Conservation (phyloP, 2,113 vertebrate genomes). For the Setophaga petechia region DNA sequence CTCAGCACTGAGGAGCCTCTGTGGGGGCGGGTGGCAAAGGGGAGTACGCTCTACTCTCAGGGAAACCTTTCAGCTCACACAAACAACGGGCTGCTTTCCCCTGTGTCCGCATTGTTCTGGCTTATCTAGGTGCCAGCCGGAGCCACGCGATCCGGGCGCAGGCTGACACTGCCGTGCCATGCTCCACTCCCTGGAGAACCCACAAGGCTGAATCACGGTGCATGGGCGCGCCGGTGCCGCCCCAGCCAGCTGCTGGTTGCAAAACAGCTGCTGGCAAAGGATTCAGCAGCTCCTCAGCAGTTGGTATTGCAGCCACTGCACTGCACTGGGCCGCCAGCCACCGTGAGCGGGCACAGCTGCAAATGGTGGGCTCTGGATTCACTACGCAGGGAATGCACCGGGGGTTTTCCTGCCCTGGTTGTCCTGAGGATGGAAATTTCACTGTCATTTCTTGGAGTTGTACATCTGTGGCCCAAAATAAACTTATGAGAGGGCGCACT, state of each 20-base stretch:
- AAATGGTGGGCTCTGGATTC: fast-evolving
- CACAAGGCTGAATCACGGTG: not conserved
- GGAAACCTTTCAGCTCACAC: not conserved
- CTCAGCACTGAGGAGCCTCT: constrained; percentile 2
- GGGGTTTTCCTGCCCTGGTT: not conserved
- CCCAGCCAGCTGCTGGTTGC: not conserved
- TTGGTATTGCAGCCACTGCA: fast-evolving
- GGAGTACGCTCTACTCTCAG: not conserved
- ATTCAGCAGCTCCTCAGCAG: not conserved
- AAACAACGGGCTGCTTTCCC: constrained; percentile 10
- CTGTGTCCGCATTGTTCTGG: not conserved
- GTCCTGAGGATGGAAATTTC: not conserved
- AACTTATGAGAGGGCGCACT: not conserved
- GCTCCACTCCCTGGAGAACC: not conserved
- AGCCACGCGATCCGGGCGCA: fast-evolving
- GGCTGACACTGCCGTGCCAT: not conserved
- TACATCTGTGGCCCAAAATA: not conserved
- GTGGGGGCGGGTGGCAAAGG: not conserved
- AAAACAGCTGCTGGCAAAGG: not conserved
- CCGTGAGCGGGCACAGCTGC: fast-evolving
- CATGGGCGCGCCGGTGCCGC: not conserved
- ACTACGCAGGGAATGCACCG: fast-evolving
- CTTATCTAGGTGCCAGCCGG: constrained; percentile 24
- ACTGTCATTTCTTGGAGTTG: not conserved
- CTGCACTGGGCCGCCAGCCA: fast-evolving